Conservation (phyloP, 2,888 invertebrate genomes). For the Chesias legatella region DNA sequence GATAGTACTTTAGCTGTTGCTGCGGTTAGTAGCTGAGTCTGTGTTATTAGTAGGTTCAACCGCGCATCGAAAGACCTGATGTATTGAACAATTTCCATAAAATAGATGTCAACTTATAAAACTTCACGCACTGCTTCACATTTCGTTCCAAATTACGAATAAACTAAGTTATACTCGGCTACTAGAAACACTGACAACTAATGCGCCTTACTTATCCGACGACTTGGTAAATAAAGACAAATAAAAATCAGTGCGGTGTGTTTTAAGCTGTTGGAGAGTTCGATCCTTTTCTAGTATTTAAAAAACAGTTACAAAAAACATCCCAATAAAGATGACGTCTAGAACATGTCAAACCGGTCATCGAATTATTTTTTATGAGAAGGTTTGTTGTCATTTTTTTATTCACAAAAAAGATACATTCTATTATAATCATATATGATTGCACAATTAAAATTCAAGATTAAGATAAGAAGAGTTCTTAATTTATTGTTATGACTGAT, state of each 20-base stretch:
- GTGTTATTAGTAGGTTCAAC: slow-evolving; percentile 42
- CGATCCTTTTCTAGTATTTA: background rate
- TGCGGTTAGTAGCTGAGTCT: slow-evolving; percentile 29
- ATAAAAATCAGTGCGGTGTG: background rate
- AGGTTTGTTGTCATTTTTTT: too few species aligned
- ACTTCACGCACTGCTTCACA: too few species aligned
- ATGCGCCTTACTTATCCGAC: background rate
- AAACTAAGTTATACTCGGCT: too few species aligned
- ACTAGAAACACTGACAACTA: too few species aligned
- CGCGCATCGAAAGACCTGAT: slow-evolving; percentile 36
- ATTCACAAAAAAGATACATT: too few species aligned
- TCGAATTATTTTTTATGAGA: too few species aligned
- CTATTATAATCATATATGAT: too few species aligned
- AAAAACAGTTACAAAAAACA: background rate
- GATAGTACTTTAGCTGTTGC: slow-evolving; percentile 8
- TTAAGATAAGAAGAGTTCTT: background rate
- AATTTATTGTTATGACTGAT: background rate
- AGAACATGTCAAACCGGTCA: too few species aligned
- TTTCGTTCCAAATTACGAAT: too few species aligned
- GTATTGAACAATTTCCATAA: too few species aligned
- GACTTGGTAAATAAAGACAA: background rate
- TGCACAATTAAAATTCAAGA: background rate
- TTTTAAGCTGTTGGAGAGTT: background rate
- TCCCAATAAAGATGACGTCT: background rate
- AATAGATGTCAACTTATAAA: too few species aligned